Percentiles rank a stretch among this genome's conserved stretches.
Conservation (phyloP, 64 coral and sea anemone genomes). For the Montipora foliosa region DNA sequence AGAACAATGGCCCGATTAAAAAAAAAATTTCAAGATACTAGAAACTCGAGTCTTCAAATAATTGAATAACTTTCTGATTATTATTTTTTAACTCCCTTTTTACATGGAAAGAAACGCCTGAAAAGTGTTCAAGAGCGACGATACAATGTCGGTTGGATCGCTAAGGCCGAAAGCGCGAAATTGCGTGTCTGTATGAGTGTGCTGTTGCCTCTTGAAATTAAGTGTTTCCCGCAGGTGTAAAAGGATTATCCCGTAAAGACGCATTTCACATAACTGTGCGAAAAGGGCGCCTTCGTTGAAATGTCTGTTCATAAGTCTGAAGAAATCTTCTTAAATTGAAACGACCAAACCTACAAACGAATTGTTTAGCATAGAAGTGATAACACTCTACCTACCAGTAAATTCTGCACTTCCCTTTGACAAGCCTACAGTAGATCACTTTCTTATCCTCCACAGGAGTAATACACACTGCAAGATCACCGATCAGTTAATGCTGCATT, state of each 20-base stretch:
- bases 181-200: background rate
- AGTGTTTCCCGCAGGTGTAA: constrained; percentile 15
- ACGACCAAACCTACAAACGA: no score
- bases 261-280: background rate
- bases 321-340: no score
- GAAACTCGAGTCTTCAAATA: background rate
- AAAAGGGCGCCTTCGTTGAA: background rate
- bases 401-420: background rate
- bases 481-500: no score
- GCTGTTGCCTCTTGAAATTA: constrained; percentile 17
- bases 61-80: background rate
- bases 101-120: background rate
- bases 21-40: background rate
- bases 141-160: background rate
- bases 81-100: background rate
- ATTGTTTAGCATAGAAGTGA: background rate
- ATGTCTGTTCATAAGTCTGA: no score
- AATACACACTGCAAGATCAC: no score
- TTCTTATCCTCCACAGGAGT: no score
- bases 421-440: no score
- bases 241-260: constrained; percentile 32
- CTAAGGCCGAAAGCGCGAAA: background rate
- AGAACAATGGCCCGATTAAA: background rate
- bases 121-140: background rate
- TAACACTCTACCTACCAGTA: background rate